Base-by-base conservation (phyloP, 2,888 invertebrate genomes). In the Aporophyla nigra region DNA sequence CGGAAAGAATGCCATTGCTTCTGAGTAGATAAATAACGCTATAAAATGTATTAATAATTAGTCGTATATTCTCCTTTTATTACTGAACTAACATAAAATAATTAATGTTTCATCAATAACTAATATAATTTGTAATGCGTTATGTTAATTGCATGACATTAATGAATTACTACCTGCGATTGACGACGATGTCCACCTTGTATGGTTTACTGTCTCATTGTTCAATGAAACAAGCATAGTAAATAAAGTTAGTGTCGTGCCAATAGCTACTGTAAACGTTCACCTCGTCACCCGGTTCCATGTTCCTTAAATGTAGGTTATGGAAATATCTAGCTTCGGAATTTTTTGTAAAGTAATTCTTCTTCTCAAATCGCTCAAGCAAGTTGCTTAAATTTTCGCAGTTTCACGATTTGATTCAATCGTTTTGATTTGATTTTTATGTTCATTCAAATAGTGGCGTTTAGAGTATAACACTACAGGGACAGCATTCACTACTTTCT, bases 121-220 rank as follows among this genome's bases (percentile, higher is more conserved):
- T 61, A 65, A 65, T 63, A 70, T 66, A 67, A 72, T 68, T 74
- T 71, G 19, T 74, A 68, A 73, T 73, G 58, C 16, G 14, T 63
- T 53, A 73, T 73, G 61, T 7, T 61, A 72, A 77, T 77, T 24
- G 12, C 12, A 61, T 66, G 78, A 46, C 24, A 61, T 27, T 59
- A 67, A 43, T 82, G 61, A 74, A 59, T 70, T 71, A 63, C 33
- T 21, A 56, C 53, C 53, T 14, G 21, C 65, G 21, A 63, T 63
- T 63, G 56, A 71, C 63, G 56, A 73, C 19, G 59, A 49, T 43
- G 67, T 76, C 84, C 61, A 74, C 72, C 70, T 81, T 84, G 74
- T 61, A 14, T 71, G 54, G 67, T 77, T 74, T 73, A 81, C 81
- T 74, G n/a, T 72, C 59, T 72, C 70, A 80, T 84, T 80, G 69